Base-by-base conservation (phyloP, 2,888 invertebrate species). In the Lacanobia oleracea region DNA sequence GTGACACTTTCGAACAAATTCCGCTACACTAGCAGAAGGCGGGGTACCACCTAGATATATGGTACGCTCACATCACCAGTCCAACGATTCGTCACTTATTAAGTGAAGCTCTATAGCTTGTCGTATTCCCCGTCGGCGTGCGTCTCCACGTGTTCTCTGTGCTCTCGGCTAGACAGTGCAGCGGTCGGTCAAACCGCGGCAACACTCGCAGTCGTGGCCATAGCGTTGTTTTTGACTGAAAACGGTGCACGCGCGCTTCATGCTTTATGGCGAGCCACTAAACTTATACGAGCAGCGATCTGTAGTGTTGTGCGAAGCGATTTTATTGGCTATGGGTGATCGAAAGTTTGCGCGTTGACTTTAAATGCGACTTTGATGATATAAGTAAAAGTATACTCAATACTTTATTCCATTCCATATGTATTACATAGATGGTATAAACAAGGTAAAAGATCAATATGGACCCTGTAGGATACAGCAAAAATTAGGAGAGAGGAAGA, bases 211-310 rank as follows among this genome's bases (percentile, higher is more conserved):
- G 91, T 94, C 93, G 94, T 94, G 94, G 94, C 90, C 90, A 87
- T 88, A 89, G 89, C 91, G 93, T 94, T 93, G 94, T 94, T 94
- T 94, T 94, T 93, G 94, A 94, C 95, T 94, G 94, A 95, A 95
- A 94, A 93, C 93, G 91, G 94, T 93, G 94, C 94, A 94, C 95
- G 94, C 94, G 94, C 94, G 91, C 91, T 92, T 93, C 91, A 89
- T 91, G 90, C 90, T 89, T 85, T 83, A 80, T 83, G 79, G 82
- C 53, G 86, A 91, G 93, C 94, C 89, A 92, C 82, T 78, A 89
- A 88, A 89, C 70, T n/a, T 63, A 77, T 67, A 80, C 69, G 72
- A 79, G 75, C 71, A 82, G 77, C 72, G 72, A 75, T 68, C 72
- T 72, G 10, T 65, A 71, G 65, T 79, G 62, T 50, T 70, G 61